Base-by-base conservation (phyloP, 2,888 invertebrate genomes). In the Nebria salina region DNA sequence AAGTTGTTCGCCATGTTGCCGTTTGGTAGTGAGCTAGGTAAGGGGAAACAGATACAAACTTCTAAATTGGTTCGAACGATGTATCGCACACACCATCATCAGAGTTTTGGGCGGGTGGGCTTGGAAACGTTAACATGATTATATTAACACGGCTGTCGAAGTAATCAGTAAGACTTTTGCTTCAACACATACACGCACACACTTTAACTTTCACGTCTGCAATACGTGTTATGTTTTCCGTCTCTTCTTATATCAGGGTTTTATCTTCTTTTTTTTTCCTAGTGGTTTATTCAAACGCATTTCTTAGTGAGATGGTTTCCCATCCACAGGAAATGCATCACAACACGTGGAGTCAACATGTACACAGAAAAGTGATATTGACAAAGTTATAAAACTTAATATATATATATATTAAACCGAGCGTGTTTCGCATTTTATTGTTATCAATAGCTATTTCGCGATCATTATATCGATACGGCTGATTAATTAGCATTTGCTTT, bases 101-200 rank as follows among this genome's bases (percentile, higher is more conserved):
- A 54, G 54, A 54, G 54, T 54, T 54, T 54, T 54, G 54, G 54
- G 54, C 54, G 4, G 54, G 54, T 13, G 54, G 54, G 68, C 20
- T 8, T 25, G n/a, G 26, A 11, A 68, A 68, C 68, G 20, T 68
- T 68, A 26, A 43, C 70, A 77, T 77, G 65, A 74, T 74, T 73
- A 73, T 74, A 77, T 72, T 41, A 78, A 78, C 78, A 78, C 78
- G 66, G 65, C 73, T 74, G 54, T 78, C 78, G 78, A 77, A 77
- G 72, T 77, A 77, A 77, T 72, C 77, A 77, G 42, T 65, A 78
- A 74, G 66, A 74, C 73, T 78, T 78, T 78, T 78, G 74, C 68
- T 78, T 74, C 78, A 54, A 54, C 54, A 54, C 54, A 34, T 34
- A 34, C 8, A 54, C 54, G 7, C 8, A 54, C 54, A 54, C 54